Conservation (phyloP, 2,888 invertebrate species). For the Diloba caeruleocephala region DNA sequence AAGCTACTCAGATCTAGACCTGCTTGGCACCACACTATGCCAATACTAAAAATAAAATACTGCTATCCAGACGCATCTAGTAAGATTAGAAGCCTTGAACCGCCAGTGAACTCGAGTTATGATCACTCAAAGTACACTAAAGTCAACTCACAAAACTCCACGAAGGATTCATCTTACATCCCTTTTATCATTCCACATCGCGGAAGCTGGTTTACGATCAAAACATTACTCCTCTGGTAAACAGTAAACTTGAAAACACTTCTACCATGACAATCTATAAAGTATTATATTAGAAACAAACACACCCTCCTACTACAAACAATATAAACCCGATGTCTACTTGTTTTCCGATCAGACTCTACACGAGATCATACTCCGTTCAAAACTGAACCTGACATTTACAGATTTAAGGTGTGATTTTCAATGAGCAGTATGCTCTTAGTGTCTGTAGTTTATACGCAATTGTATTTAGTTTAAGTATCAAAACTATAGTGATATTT, state of each 20-base stretch:
- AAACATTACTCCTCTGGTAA: conserved; percentile 26
- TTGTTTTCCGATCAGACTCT: conserved; percentile 42
- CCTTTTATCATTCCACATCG: background rate
- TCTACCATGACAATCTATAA: conserved; percentile 43
- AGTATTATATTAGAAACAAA: conserved; percentile 55
- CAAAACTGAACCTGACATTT: conserved; percentile 3
- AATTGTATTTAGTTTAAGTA: conserved; percentile 32
- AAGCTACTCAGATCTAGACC: no score
- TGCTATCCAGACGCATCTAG: no score
- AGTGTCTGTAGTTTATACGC: conserved; percentile 12
- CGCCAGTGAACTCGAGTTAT: no score
- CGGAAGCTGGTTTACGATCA: conserved; percentile 22
- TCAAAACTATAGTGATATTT: conserved; percentile 25
- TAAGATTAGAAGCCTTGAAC: no score
- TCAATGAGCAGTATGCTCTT: background rate
- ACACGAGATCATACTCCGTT: background rate
- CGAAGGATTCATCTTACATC: background rate
- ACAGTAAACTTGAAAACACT: conserved; percentile 45
- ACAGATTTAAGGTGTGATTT: background rate
- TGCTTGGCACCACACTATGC: no score
- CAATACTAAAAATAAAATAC: no score
- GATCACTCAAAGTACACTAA: no score
- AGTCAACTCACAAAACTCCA: no score
- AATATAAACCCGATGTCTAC: conserved; percentile 46
- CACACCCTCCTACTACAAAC: conserved; percentile 38